Evolutionary conservation across 2,797 vertebrate genomes (phyloP).

Genomic region (Lepus townsendii): DNA sequence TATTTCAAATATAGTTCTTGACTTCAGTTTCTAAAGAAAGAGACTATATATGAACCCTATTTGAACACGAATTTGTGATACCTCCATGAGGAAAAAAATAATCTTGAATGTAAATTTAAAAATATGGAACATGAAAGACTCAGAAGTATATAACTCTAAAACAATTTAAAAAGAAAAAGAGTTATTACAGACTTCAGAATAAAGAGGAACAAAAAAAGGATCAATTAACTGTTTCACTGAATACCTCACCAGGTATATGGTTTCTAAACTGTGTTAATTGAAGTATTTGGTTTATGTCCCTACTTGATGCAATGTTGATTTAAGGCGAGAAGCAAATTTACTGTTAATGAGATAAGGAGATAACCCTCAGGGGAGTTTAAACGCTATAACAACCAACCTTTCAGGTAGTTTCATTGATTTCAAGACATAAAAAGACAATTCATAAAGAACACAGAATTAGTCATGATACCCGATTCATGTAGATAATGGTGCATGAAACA

Average conservation of each 20-base stretch:
- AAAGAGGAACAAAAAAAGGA: conserved; percentile 42
- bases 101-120: conserved; percentile 20
- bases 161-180: conserved; percentile 54
- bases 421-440: conserved; percentile 51
- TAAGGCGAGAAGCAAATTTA: conserved; percentile 73
- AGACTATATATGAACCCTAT: not conserved
- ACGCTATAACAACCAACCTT: conserved; percentile 4
- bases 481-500: conserved; percentile 30
- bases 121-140: not conserved
- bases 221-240: conserved; percentile 30
- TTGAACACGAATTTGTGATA: conserved; percentile 7
- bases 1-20: conserved; percentile 38
- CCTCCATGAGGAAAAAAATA: not conserved
- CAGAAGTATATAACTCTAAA: conserved; percentile 34
- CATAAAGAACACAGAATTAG: conserved; percentile 31
- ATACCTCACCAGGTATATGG: not conserved
- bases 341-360: conserved; percentile 70
- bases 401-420: conserved; percentile 49
- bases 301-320: conserved; percentile 60
- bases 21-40: conserved; percentile 31
- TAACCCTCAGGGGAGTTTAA: conserved; percentile 57
- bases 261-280: conserved; percentile 31
- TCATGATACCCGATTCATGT: not conserved
- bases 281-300: conserved; percentile 72
- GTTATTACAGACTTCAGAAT: conserved; percentile 9